Evolutionary conservation across 92 coral and sea anemone genomes (phyloP).

Genomic region (Galaxea fascicularis): DNA sequence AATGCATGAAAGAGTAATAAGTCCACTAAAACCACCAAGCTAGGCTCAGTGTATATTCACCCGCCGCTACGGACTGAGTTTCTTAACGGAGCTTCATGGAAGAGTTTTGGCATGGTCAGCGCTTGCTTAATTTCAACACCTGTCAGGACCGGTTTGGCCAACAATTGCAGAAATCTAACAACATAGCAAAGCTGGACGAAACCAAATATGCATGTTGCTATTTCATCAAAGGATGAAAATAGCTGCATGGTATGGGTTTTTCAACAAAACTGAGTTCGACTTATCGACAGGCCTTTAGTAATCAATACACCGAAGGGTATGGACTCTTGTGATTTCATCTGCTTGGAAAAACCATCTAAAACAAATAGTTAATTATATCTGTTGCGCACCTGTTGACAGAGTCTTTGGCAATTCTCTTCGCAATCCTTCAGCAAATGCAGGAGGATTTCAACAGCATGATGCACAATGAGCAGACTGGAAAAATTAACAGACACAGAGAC

Average conservation of each 20-base stretch:
- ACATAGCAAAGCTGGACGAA: neutral
- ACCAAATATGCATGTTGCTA: neutral
- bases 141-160: too few relatives aligned
- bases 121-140: too few relatives aligned
- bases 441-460: constrained; percentile 78
- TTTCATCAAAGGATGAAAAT: neutral
- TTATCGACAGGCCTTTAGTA: too few relatives aligned
- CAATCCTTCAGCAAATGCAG: constrained; percentile 71
- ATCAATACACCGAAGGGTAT: too few relatives aligned
- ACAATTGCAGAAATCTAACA: neutral
- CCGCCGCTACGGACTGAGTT: neutral
- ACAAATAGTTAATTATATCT: neutral
- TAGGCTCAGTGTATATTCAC: neutral
- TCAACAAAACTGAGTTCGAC: too few relatives aligned
- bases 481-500: neutral
- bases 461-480: constrained; percentile 53
- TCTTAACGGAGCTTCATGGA: too few relatives aligned
- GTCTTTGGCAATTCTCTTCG: constrained; percentile 76
- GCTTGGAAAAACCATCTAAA: neutral
- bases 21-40: neutral
- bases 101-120: too few relatives aligned
- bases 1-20: neutral
- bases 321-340: too few relatives aligned
- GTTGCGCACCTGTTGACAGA: constrained; percentile 68
- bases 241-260: neutral